Conservation (phyloP, 2,113 vertebrate species). For the Hydropotes inermis region DNA sequence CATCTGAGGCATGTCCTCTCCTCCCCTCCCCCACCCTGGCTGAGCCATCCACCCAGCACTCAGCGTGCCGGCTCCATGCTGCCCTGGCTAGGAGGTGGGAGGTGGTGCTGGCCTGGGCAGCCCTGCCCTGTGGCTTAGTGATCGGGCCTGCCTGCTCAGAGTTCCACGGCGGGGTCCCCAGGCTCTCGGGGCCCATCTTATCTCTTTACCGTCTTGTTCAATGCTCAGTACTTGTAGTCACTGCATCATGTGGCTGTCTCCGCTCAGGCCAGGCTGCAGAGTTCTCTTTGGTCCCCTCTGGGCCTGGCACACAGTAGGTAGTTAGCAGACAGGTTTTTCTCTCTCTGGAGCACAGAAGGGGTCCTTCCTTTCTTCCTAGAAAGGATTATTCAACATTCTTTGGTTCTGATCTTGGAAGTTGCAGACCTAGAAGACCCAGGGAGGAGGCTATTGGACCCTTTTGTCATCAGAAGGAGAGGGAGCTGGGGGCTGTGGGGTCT, state of each 20-base stretch:
- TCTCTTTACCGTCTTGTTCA: accelerated
- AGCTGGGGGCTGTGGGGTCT: accelerated
- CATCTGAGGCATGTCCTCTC: accelerated
- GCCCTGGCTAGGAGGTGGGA: background rate
- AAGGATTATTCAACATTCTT: background rate
- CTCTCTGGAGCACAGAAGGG: background rate
- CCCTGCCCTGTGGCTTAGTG: background rate
- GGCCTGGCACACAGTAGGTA: background rate
- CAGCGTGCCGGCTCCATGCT: accelerated
- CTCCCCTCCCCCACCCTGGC: background rate
- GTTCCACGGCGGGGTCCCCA: accelerated
- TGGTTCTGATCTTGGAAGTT: background rate
- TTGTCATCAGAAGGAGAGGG: background rate
- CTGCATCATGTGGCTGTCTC: background rate
- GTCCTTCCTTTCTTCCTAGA: background rate
- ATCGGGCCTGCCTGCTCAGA: background rate
- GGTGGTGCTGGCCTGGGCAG: background rate
- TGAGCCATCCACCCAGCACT: background rate
- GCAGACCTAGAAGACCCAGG: background rate
- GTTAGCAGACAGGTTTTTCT: background rate
- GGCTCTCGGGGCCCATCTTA: background rate
- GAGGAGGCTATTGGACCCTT: background rate
- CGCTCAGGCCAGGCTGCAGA: background rate
- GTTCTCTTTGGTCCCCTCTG: background rate
- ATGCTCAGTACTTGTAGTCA: accelerated